Conservation (phyloP, 1,140 invertebrate genomes). For the Phortica variegata region DNA sequence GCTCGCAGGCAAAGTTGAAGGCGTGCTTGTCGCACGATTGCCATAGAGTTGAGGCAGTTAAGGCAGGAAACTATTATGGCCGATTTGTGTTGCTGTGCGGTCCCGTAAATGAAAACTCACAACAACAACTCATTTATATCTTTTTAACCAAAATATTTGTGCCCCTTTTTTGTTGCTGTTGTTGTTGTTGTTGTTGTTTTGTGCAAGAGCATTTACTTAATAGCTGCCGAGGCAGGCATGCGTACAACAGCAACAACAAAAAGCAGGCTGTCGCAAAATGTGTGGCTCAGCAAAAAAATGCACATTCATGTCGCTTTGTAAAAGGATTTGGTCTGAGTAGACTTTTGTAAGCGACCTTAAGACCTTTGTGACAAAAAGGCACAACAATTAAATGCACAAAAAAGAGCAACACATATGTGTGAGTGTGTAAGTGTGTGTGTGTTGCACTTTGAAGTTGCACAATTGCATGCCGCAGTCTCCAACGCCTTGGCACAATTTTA, state of each 20-base stretch:
- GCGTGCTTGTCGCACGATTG: too few species aligned
- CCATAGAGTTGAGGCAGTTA: too few species aligned
- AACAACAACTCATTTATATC: too few species aligned
- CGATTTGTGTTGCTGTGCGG: too few species aligned
- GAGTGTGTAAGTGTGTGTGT: slow-evolving; percentile 2
- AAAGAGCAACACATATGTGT: not conserved
- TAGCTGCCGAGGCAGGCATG: slow-evolving; percentile 12
- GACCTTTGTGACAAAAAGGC: too few species aligned
- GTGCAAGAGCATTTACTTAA: slow-evolving; percentile 13
- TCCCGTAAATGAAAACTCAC: too few species aligned
- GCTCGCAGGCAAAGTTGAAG: too few species aligned
- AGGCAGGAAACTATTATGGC: too few species aligned
- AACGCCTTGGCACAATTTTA: too few species aligned
- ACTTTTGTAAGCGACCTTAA: too few species aligned
- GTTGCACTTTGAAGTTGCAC: slow-evolving; percentile 46
- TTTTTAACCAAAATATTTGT: too few species aligned
- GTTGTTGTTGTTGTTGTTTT: slow-evolving; percentile 40
- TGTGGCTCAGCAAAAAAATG: slow-evolving; percentile 28
- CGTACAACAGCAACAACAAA: not conserved
- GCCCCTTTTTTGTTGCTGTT: slow-evolving; percentile 2
- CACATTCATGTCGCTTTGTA: slow-evolving; percentile 27
- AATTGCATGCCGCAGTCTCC: slow-evolving; percentile 33
- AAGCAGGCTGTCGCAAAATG: not conserved
- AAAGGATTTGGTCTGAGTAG: not conserved
- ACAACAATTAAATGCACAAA: slow-evolving; percentile 19